Conservation (phyloP, 2,888 invertebrate species). For the Drosophila bunnanda region DNA sequence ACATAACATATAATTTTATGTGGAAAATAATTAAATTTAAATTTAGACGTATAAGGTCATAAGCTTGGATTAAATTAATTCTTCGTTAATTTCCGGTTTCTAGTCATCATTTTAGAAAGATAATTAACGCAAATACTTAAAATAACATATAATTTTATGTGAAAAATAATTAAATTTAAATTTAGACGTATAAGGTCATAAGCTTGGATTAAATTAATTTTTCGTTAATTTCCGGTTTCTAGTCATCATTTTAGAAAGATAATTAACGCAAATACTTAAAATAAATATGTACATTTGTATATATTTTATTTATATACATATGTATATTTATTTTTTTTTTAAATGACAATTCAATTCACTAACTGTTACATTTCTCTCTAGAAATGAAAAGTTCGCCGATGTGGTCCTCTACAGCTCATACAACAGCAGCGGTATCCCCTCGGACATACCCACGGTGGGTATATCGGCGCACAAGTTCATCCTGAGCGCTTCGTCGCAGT, state of each 20-base stretch:
- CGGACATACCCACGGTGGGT: slow-evolving; percentile 87
- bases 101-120: not conserved
- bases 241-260: not conserved
- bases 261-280: not conserved
- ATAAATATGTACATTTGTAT: no score
- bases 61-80: no score
- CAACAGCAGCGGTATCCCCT: slow-evolving; percentile 84
- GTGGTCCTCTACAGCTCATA: slow-evolving; percentile 90
- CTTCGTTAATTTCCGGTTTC: not conserved
- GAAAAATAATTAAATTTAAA: no score
- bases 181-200: no score
- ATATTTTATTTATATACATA: no score
- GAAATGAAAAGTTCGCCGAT: slow-evolving; percentile 93
- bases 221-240: not conserved
- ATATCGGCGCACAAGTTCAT: slow-evolving; percentile 94
- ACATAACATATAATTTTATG: not conserved
- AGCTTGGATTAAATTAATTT: no score
- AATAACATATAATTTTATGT: not conserved
- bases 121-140: not conserved
- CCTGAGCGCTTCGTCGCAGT: slow-evolving; percentile 91
- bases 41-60: no score
- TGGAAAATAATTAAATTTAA: no score
- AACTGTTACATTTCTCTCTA: slow-evolving; percentile 64
- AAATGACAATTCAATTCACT: not conserved
- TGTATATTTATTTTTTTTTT: no score